These are phyloP conservation scores for Congeria kusceri DNA, from an alignment of 2,888 invertebrate species.

Conservation along the genomic window DNA sequence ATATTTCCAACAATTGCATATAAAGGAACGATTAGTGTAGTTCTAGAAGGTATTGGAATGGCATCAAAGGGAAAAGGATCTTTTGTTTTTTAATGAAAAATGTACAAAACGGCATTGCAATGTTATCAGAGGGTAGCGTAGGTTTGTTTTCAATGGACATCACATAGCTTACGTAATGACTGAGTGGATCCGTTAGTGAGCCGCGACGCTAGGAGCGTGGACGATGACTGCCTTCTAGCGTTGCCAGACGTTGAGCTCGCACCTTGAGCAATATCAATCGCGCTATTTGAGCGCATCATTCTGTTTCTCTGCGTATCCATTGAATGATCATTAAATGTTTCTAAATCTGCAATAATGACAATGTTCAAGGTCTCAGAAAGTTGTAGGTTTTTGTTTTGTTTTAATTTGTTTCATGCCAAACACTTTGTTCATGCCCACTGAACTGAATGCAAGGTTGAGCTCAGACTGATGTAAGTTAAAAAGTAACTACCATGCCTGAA, in stretches of 20 bases:
- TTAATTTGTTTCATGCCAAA: too few species aligned
- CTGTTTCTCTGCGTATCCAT: constrained; percentile 33
- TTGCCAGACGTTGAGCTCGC: constrained; percentile 28
- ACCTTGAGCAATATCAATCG: constrained; percentile 90
- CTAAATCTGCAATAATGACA: constrained; percentile 69
- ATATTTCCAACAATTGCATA: too few species aligned
- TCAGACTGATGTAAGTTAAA: too few species aligned
- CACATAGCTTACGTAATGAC: constrained; percentile 85
- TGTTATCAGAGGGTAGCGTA: not conserved
- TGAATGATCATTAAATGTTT: constrained; percentile 64
- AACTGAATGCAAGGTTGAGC: too few species aligned
- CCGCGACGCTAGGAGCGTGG: constrained; percentile 89
- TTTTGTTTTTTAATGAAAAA: too few species aligned
- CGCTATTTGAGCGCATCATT: constrained; percentile 92
- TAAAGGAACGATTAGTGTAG: too few species aligned
- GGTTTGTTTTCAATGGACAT: not conserved
- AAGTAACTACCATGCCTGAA: too few species aligned
- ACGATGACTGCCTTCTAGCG: constrained; percentile 66
- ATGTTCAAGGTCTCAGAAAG: constrained; percentile 7
- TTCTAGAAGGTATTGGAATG: too few species aligned
- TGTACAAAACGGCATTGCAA: too few species aligned
- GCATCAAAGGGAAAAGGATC: too few species aligned
- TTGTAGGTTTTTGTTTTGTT: not conserved
- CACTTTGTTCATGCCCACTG: too few species aligned
- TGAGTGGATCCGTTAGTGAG: constrained; percentile 85